phyloP scores from a whole-genome alignment of 2,113 vertebrate genomes.

The Tupaia chinensis region DNA sequence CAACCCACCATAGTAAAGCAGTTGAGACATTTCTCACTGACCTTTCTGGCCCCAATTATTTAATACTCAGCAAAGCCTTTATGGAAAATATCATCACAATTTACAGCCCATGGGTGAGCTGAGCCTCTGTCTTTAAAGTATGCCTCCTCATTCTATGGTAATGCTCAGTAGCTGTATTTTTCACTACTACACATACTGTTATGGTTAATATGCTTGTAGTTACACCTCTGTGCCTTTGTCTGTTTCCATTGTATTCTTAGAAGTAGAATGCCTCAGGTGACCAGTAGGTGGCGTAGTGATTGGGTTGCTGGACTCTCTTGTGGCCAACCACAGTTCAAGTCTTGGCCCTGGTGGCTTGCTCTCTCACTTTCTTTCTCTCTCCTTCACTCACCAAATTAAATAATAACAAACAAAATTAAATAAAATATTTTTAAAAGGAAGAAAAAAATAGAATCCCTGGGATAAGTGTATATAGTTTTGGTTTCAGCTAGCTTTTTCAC shows the following conservation, averaged over 20 bases:
- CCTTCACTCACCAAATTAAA: no score
- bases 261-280: background rate
- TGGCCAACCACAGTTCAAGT: no score
- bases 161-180: background rate
- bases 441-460: background rate
- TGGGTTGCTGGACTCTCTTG: no score
- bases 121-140: slow-evolving; percentile 12
- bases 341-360: no score
- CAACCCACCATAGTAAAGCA: background rate
- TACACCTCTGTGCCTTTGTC: slow-evolving; percentile 1
- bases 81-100: slow-evolving; percentile 24
- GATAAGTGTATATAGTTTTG: background rate
- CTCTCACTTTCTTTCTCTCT: no score
- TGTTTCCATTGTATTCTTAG: slow-evolving; percentile 38
- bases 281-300: no score
- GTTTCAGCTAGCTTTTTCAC: no score
- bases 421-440: no score
- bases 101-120: background rate
- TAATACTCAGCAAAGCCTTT: background rate
- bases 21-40: slow-evolving; percentile 15
- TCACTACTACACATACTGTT: background rate
- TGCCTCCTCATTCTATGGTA: background rate
- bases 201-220: background rate
- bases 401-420: no score
- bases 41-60: background rate